Percentiles rank a stretch among this genome's conserved stretches.
Conservation (phyloP, 1,140 invertebrate species). For the Papilio xuthus region DNA sequence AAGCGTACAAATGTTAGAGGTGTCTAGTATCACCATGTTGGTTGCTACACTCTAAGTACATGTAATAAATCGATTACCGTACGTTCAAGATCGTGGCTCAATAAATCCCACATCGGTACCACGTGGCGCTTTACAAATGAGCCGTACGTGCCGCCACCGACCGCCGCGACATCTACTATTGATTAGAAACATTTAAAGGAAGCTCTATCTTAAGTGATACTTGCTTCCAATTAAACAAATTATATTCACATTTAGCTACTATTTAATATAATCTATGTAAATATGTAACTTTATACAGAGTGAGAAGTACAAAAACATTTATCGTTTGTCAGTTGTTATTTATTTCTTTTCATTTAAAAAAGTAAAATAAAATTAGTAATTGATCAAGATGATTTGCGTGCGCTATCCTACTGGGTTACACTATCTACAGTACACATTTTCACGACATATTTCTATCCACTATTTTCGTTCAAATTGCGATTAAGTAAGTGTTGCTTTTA, state of each 20-base stretch:
- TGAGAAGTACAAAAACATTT: background rate
- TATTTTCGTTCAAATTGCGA: too few species aligned
- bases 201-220: conserved; percentile 34
- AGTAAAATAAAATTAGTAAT: too few species aligned
- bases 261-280: conserved; percentile 4
- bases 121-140: conserved; percentile 37
- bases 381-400: too few species aligned
- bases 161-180: conserved; percentile 1
- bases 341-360: background rate
- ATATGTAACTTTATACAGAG: background rate
- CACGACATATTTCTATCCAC: too few species aligned
- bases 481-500: too few species aligned
- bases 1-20: background rate
- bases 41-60: background rate
- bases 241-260: background rate
- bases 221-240: conserved; percentile 30
- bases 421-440: too few species aligned
- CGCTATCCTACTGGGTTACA: background rate
- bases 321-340: background rate
- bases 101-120: conserved; percentile 31
- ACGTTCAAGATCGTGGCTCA: background rate
- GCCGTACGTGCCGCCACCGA: conserved; percentile 32
- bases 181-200: conserved; percentile 36
- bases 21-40: conserved; percentile 11
- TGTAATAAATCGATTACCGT: conserved; percentile 28